Evolutionary conservation across 2,113 vertebrate species (phyloP).

Genomic region (Thomomys bottae): DNA sequence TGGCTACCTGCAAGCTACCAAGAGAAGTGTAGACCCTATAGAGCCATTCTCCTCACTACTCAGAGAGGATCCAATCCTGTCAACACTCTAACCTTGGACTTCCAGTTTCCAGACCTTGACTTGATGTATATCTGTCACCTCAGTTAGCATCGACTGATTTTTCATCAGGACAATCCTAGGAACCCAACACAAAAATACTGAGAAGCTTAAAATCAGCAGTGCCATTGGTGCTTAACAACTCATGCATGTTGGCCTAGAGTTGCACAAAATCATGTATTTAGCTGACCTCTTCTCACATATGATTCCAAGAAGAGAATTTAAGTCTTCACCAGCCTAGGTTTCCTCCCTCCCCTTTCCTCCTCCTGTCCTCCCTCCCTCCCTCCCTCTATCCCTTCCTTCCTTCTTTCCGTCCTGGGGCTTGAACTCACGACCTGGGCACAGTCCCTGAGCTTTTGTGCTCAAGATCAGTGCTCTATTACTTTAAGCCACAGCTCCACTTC

Average conservation of each 20-base stretch:
- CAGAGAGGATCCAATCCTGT: not conserved
- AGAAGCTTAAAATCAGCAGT: not conserved
- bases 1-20: too few species aligned
- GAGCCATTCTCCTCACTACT: not conserved
- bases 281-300: not conserved
- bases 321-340: not conserved
- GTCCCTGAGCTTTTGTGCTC: too few species aligned
- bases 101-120: not conserved
- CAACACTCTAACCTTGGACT: not conserved
- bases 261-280: not conserved
- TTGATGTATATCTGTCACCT: too few species aligned
- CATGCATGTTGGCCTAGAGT: fast-evolving
- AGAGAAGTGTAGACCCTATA: not conserved
- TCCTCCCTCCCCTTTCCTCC: too few species aligned
- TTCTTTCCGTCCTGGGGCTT: too few species aligned
- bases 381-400: too few species aligned
- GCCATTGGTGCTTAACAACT: not conserved
- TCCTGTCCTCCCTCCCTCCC: too few species aligned
- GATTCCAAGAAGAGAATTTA: not conserved
- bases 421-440: too few species aligned
- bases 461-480: too few species aligned
- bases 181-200: not conserved
- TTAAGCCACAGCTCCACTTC: too few species aligned
- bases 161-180: too few species aligned
- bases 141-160: too few species aligned